These are phyloP conservation scores for Gadus macrocephalus DNA, from an alignment of 2,113 vertebrate species.

Conservation along the genomic window DNA sequence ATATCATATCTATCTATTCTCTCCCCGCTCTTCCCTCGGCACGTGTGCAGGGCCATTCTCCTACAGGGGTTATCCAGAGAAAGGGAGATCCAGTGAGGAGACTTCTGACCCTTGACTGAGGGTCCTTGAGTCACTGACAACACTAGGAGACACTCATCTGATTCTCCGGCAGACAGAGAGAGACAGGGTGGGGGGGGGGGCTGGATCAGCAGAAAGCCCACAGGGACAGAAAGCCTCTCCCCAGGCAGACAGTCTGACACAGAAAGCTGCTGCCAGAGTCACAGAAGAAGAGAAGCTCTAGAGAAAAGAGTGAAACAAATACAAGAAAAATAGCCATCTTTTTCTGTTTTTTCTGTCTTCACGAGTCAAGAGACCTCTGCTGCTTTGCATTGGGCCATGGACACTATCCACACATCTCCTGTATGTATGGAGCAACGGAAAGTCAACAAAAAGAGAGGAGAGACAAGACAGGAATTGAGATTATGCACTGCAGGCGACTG, in stretches of 20 bases:
- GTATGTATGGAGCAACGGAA: constrained; percentile 34
- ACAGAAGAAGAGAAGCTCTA: too few relatives aligned
- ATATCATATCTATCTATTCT: too few relatives aligned
- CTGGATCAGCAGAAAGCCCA: constrained; percentile 28
- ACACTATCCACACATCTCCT: constrained; percentile 24
- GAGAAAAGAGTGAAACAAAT: constrained; percentile 15
- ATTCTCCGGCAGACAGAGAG: too few relatives aligned
- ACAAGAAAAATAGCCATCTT: constrained; percentile 9
- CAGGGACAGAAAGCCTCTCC: constrained; percentile 28
- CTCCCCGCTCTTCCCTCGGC: too few relatives aligned
- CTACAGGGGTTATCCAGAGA: background rate
- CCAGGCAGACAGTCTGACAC: constrained; percentile 32
- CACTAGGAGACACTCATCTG: constrained; percentile 5
- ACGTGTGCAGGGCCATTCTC: too few relatives aligned
- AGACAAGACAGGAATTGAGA: constrained; percentile 51
- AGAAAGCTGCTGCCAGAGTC: background rate
- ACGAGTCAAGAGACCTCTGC: constrained; percentile 13
- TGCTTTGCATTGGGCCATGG: constrained; percentile 28
- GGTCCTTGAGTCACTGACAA: constrained; percentile 35
- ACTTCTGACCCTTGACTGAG: constrained; percentile 25
- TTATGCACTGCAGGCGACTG: constrained; percentile 45
- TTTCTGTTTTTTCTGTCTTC: background rate
- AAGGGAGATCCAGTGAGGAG: constrained; percentile 12
- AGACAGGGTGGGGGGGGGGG: background rate
- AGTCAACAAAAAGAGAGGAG: constrained; percentile 40